A percentile compares a stretch with the other conserved stretches of the same genome.
phyloP scores from a whole-genome alignment of 2,113 vertebrate genomes.

The Eolophus roseicapilla region DNA sequence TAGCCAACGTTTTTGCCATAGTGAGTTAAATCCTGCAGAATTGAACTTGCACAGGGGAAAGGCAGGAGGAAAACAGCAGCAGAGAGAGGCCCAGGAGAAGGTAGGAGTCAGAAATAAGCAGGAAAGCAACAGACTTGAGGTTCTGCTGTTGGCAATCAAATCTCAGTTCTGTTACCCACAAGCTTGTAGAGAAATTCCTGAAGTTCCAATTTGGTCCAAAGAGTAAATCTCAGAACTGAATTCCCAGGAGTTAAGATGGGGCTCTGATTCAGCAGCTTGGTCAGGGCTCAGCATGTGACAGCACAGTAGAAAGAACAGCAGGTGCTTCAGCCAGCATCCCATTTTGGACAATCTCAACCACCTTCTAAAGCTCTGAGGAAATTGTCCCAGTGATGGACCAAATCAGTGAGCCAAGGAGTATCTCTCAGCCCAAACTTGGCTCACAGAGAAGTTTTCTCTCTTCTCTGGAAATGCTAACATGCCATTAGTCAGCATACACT shows the following conservation, averaged over 20 bases:
- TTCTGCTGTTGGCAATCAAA: not conserved
- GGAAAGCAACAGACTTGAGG: not conserved
- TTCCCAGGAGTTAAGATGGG: not conserved
- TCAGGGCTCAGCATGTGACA: not conserved
- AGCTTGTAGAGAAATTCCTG: not conserved
- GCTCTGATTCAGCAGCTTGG: not conserved
- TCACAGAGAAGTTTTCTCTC: not conserved
- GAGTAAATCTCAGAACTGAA: not conserved
- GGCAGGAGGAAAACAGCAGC: not conserved
- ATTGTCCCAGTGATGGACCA: not conserved
- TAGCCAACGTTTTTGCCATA: not conserved
- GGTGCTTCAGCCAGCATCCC: not conserved
- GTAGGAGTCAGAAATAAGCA: not conserved
- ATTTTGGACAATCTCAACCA: not conserved
- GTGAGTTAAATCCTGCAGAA: not conserved
- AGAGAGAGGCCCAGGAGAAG: not conserved
- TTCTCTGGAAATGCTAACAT: accelerated
- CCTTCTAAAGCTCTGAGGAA: not conserved
- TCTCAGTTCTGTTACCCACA: not conserved
- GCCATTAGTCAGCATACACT: not conserved
- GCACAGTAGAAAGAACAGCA: not conserved
- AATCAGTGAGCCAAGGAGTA: not conserved
- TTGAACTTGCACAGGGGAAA: not conserved
- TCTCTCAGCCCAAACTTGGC: not conserved
- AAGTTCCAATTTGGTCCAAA: not conserved